Evolutionary conservation across 2,797 vertebrate genomes (phyloP).

Genomic region (Hyperoplus immaculatus): DNA sequence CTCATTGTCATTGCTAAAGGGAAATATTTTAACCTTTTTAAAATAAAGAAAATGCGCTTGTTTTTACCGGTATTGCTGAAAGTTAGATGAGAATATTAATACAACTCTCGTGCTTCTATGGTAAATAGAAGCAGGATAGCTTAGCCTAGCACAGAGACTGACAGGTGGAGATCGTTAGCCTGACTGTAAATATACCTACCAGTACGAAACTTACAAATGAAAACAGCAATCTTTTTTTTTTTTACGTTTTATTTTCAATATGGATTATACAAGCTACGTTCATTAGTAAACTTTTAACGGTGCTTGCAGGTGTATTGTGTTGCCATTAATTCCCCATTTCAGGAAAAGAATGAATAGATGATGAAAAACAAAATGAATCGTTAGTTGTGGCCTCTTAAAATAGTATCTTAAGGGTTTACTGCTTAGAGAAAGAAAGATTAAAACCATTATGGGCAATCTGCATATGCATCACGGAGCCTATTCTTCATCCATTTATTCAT

Average conservation of each 20-base stretch:
- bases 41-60: neutral
- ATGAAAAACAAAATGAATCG: neutral
- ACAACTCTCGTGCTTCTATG: neutral
- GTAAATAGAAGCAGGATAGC: neutral
- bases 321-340: too few relatives aligned
- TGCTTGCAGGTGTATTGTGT: neutral
- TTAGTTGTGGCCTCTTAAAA: neutral
- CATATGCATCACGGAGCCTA: neutral
- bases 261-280: too few relatives aligned
- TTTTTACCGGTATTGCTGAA: neutral
- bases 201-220: too few relatives aligned
- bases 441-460: neutral
- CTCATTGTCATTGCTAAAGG: neutral
- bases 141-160: constrained; percentile 12
- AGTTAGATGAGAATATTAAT: neutral
- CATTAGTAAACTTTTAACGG: too few relatives aligned
- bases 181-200: too few relatives aligned
- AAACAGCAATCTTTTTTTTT: too few relatives aligned
- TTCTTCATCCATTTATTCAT: constrained; percentile 8
- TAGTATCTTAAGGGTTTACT: neutral
- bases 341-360: neutral
- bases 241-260: too few relatives aligned
- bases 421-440: neutral
- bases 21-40: neutral
- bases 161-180: neutral